A percentile compares a stretch with the other conserved stretches of the same genome.
phyloP scores from a whole-genome alignment of 2,797 vertebrate genomes.

The Acanthiza pusilla region DNA sequence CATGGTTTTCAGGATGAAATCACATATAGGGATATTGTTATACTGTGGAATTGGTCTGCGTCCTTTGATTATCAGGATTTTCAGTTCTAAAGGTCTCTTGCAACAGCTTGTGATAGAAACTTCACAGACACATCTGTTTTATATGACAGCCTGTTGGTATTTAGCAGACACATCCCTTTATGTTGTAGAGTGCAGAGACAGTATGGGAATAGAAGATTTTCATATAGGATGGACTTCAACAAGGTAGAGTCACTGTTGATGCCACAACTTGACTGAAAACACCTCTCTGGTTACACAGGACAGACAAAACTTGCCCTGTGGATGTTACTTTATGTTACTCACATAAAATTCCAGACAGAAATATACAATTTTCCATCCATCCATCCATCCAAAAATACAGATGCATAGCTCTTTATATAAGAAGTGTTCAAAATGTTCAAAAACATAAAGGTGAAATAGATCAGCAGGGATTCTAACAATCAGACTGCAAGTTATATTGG shows the following conservation, averaged over 20 bases:
- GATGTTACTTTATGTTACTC: neutral
- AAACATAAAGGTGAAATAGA: neutral
- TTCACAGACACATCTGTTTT: rapidly evolving
- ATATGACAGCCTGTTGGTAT: neutral
- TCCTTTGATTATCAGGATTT: neutral
- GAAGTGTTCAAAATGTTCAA: neutral
- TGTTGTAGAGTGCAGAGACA: neutral
- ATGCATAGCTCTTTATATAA: neutral
- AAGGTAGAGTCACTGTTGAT: neutral
- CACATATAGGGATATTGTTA: neutral
- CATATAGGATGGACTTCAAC: neutral
- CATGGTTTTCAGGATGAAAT: neutral
- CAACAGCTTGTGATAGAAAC: neutral
- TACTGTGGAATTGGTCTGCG: neutral
- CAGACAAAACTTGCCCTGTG: neutral
- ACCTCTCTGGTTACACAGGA: neutral
- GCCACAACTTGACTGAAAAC: neutral
- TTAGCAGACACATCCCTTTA: neutral
- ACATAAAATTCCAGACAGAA: neutral
- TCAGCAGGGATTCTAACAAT: neutral
- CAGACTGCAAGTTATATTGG: neutral
- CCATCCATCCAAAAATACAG: neutral
- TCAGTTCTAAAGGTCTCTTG: neutral
- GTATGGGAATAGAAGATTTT: neutral
- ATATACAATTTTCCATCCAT: neutral